Conservation (phyloP, 1,140 invertebrate species). For the Carposina sasakii region DNA sequence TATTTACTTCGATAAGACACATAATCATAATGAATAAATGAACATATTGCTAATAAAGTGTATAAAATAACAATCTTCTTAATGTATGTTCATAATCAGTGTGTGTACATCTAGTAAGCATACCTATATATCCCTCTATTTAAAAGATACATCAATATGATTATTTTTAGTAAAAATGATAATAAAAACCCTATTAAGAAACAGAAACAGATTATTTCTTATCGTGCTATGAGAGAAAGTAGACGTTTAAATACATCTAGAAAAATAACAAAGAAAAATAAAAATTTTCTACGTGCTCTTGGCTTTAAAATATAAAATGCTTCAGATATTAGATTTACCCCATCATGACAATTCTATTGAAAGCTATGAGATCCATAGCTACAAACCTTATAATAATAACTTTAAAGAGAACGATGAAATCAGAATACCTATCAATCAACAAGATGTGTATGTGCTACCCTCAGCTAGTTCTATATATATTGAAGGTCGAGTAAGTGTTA, state of each 20-base stretch:
- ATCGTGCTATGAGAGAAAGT: background rate
- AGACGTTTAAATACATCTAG: background rate
- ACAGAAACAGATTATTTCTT: background rate
- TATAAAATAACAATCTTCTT: too few species aligned
- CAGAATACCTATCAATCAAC: slow-evolving; percentile 39
- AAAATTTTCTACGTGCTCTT: slow-evolving; percentile 1
- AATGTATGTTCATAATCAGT: too few species aligned
- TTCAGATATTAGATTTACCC: background rate
- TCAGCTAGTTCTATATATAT: slow-evolving; percentile 40
- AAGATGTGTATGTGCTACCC: slow-evolving; percentile 45
- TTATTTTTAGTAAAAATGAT: too few species aligned
- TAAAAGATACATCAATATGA: too few species aligned
- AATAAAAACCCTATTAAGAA: background rate
- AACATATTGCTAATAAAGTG: too few species aligned
- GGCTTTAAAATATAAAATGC: background rate
- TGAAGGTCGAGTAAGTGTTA: slow-evolving; percentile 18
- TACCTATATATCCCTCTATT: too few species aligned
- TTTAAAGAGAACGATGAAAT: slow-evolving; percentile 4
- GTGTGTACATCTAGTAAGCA: too few species aligned
- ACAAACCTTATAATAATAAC: slow-evolving; percentile 5
- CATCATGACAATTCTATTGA: background rate
- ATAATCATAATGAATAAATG: too few species aligned
- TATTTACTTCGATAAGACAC: too few species aligned
- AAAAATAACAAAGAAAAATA: slow-evolving; percentile 4
- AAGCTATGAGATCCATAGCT: slow-evolving; percentile 5